Evolutionary conservation across 2,113 vertebrate genomes (phyloP), one percentile per base, ranked within the genome.

Genomic region (Myotis yumanensis): DNA sequence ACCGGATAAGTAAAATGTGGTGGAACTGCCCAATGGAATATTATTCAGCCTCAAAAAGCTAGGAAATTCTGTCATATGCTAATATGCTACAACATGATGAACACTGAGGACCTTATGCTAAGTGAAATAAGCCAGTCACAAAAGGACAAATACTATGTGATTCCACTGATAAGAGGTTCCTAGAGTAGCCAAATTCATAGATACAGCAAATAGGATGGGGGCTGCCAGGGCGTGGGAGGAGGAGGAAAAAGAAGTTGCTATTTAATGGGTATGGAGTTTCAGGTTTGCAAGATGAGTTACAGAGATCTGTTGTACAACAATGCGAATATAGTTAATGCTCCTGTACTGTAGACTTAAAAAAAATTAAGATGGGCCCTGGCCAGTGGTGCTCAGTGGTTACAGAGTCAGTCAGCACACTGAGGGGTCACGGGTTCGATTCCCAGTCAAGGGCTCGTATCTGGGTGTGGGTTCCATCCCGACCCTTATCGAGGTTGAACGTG

Each of bases 1-100:
- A 76, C 40, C 0, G 48, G 17, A 18, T 12, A 22, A 30, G 32
- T 22, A 64, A 28, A 37, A 43, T 0, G 11, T 0, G 5, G n/a
- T 0, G 0, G 8, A 11, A 1, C 16, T 4, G 15, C 5, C 30
- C 51, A 5, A 18, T 2, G 59, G 51, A 23, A 54, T 4, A 7
- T 3, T 16, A 84, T 3, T 10, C 37, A 37, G 37, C 51, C 71
- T 35, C 37, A 4, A 52, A 69, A 18, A 54, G 9, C 7, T 46
- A 8, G 4, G 62, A 18, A 23, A 66, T 6, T 20, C 37, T 23
- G 28, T 64, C 12, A 54, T 2, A 4, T 10, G 35, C 30, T 14
- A 57, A 54, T 1, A 5, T 10, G n/a, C 30, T 14, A 59, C 22
- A 7, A 3, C 4, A 40, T 0, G 17, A 35, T 18, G 52, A 48